These are phyloP conservation scores for Piscicola geometra DNA, from an alignment of 2,888 invertebrate genomes.

Conservation along the genomic window DNA sequence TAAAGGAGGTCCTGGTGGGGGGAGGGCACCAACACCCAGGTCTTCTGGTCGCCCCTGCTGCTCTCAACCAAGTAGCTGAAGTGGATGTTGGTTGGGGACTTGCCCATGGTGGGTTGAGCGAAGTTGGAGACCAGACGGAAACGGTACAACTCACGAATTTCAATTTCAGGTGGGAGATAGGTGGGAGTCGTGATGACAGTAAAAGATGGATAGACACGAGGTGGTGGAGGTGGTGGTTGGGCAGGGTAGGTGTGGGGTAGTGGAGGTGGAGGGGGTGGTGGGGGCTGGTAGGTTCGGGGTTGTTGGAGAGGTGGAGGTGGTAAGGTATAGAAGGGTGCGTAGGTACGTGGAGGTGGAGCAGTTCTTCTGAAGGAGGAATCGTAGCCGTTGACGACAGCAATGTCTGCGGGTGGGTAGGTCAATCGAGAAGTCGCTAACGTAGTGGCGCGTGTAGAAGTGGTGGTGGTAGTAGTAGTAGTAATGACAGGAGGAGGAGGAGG, in stretches of 20 bases:
- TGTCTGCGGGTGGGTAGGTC: background rate
- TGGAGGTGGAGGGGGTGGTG: no score
- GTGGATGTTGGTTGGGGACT: slow-evolving; percentile 12
- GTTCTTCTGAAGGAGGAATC: background rate
- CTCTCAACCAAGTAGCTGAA: slow-evolving; percentile 17
- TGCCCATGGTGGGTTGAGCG: slow-evolving; percentile 16
- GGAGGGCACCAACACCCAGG: background rate
- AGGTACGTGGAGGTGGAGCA: background rate
- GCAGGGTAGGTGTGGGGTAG: background rate
- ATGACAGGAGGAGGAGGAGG: background rate
- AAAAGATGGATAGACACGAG: background rate
- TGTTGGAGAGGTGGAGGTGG: background rate
- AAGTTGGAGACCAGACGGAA: slow-evolving; percentile 23
- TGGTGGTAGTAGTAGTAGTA: background rate
- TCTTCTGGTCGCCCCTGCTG: background rate
- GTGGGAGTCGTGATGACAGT: background rate
- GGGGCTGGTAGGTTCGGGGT: background rate
- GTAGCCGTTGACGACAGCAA: background rate
- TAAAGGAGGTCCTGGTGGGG: background rate
- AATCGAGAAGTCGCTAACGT: background rate
- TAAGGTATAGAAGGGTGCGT: background rate
- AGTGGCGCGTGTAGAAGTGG: background rate
- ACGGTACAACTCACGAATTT: slow-evolving; percentile 17
- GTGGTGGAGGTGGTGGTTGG: background rate
- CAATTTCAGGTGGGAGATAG: background rate